Evolutionary conservation across 2,888 invertebrate species (phyloP).

Genomic region (Teleogryllus oceanicus): DNA sequence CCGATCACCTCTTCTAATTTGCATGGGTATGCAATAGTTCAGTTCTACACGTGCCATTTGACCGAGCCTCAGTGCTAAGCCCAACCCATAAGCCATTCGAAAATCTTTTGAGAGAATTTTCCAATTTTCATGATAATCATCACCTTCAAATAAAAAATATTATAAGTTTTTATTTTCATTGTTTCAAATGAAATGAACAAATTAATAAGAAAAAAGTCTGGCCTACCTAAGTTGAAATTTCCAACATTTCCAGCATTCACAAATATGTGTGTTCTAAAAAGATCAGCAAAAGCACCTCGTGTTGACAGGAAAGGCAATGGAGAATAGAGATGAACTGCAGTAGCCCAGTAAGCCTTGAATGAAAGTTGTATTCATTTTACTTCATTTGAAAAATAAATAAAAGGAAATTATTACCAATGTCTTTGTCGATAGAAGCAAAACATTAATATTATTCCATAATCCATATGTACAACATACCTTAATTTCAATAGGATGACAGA

Average conservation of each 20-base stretch:
- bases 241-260: conserved; percentile 82
- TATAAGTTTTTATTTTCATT: background rate
- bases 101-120: conserved; percentile 53
- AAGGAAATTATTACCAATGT: background rate
- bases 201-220: conserved; percentile 25
- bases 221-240: conserved; percentile 51
- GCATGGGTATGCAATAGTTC: conserved; percentile 84
- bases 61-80: conserved; percentile 78
- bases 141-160: conserved; percentile 45
- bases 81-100: conserved; percentile 76
- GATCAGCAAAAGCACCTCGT: conserved; percentile 72
- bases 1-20: conserved; percentile 62
- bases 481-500: no score
- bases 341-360: conserved; percentile 74
- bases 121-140: conserved; percentile 46
- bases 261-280: conserved; percentile 86
- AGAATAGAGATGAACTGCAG: conserved; percentile 80
- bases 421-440: no score
- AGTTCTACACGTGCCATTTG: conserved; percentile 88
- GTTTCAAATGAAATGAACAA: background rate
- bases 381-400: background rate
- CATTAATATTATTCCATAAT: no score
- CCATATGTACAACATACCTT: no score
- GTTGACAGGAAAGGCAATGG: conserved; percentile 85
- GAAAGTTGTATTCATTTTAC: background rate